These are phyloP conservation scores for Trematomus bernacchii DNA, from an alignment of 2,797 vertebrate species.

Conservation along the genomic window DNA sequence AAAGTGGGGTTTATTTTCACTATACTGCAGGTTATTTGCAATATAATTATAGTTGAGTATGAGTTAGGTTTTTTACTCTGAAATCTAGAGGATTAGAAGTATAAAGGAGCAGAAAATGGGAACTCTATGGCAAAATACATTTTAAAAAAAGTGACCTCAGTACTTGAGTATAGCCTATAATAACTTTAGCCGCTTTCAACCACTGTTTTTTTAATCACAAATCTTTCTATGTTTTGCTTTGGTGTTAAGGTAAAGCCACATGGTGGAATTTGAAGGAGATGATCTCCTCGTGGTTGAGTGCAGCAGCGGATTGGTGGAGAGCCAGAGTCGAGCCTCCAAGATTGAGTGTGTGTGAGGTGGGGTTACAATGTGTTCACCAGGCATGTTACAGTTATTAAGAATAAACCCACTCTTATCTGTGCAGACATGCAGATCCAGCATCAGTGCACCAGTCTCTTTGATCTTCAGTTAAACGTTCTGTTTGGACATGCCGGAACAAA, in stretches of 20 bases:
- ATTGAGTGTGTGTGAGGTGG: background rate
- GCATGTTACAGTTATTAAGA: slow-evolving; percentile 1
- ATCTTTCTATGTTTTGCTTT: background rate
- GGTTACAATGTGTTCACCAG: background rate
- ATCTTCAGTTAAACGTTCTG: slow-evolving; percentile 22
- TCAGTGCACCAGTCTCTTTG: slow-evolving; percentile 19
- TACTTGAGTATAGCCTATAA: too few relatives aligned
- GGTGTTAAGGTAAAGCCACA: background rate
- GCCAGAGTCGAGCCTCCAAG: slow-evolving; percentile 24
- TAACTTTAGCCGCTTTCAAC: too few relatives aligned
- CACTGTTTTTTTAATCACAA: background rate
- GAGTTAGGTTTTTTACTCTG: too few relatives aligned
- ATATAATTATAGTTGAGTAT: too few relatives aligned
- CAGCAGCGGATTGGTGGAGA: slow-evolving; percentile 37
- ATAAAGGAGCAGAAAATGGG: too few relatives aligned
- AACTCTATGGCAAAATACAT: too few relatives aligned
- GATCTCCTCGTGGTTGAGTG: slow-evolving; percentile 5
- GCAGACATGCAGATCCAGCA: slow-evolving; percentile 5
- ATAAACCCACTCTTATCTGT: background rate
- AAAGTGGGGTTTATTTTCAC: too few relatives aligned
- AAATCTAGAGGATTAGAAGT: too few relatives aligned
- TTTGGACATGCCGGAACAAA: slow-evolving; percentile 50
- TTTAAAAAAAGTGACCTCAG: too few relatives aligned
- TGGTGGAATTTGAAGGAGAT: background rate
- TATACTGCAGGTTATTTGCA: too few relatives aligned